A percentile compares a stretch with the other conserved stretches of the same genome.
Evolutionary conservation across 1,140 invertebrate genomes (phyloP).

Genomic region (Coboldia fuscipes): DNA sequence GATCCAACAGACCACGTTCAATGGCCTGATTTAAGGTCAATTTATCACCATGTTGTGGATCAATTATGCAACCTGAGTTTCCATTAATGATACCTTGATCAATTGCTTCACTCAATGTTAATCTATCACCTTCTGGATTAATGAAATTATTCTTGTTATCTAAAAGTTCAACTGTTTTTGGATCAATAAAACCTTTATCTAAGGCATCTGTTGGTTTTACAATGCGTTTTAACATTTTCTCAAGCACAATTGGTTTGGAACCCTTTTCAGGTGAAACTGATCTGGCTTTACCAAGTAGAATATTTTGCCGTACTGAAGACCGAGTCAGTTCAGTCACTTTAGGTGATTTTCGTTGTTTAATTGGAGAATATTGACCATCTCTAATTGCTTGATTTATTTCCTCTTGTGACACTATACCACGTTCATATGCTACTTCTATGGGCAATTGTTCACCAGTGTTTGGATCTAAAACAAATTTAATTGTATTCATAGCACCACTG

Average conservation of each 20-base stretch:
- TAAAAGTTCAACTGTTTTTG: conserved; percentile 46
- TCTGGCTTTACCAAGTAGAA: conserved; percentile 29
- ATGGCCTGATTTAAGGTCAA: conserved; percentile 69
- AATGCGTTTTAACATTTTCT: conserved; percentile 54
- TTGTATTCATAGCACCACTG: conserved; percentile 23
- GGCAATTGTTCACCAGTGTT: conserved; percentile 50
- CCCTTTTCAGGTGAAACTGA: conserved; percentile 30
- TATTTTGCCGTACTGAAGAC: conserved; percentile 2
- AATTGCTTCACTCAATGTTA: conserved; percentile 56
- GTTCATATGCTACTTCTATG: conserved; percentile 55
- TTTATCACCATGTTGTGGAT: conserved; percentile 56
- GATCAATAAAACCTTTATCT: conserved; percentile 50
- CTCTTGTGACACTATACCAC: conserved; percentile 38
- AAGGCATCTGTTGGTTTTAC: conserved; percentile 47
- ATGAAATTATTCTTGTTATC: conserved; percentile 27
- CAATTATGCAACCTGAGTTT: conserved; percentile 52
- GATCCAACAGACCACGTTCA: conserved; percentile 62
- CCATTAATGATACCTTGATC: conserved; percentile 51
- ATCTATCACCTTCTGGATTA: conserved; percentile 29
- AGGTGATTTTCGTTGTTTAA: background rate
- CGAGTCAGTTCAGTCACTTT: no score
- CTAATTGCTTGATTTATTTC: no score
- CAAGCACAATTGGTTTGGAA: conserved; percentile 45
- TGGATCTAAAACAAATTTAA: conserved; percentile 51
- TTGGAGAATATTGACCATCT: background rate